phyloP scores from a whole-genome alignment of 2,113 vertebrate genomes.

The Boulengeromyrus knoepffleri region DNA sequence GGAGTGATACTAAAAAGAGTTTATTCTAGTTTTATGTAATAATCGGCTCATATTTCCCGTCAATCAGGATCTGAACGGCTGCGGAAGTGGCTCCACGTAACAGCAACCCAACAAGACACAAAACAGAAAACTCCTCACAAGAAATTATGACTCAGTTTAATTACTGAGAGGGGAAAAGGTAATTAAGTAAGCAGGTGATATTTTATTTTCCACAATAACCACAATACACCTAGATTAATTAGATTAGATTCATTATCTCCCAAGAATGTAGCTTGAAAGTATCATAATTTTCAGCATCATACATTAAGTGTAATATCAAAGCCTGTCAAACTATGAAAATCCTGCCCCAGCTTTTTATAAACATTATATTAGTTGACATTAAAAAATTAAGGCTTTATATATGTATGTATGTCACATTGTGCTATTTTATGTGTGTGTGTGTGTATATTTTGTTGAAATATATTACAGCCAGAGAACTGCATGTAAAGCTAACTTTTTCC shows the following conservation, averaged over 20 bases:
- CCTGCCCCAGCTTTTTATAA: not conserved
- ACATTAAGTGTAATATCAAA: not conserved
- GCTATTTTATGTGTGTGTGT: not conserved
- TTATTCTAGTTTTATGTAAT: not conserved
- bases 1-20: not conserved
- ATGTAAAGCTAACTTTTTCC: not conserved
- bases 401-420: not conserved
- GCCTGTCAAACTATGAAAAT: not conserved
- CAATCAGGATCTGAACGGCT: not conserved
- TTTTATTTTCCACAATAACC: not conserved
- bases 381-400: not conserved
- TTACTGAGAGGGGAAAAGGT: not conserved
- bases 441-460: not conserved
- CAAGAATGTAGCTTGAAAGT: not conserved
- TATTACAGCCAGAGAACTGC: not conserved
- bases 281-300: not conserved
- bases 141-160: not conserved
- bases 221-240: not conserved
- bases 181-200: not conserved
- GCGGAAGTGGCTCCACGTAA: not conserved
- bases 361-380: not conserved
- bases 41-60: not conserved
- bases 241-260: slow-evolving; percentile 5
- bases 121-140: not conserved
- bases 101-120: not conserved